Evolutionary conservation across 2,797 vertebrate species (phyloP), one percentile per base, ranked within the genome.

Genomic region (Anguilla pacifica): DNA sequence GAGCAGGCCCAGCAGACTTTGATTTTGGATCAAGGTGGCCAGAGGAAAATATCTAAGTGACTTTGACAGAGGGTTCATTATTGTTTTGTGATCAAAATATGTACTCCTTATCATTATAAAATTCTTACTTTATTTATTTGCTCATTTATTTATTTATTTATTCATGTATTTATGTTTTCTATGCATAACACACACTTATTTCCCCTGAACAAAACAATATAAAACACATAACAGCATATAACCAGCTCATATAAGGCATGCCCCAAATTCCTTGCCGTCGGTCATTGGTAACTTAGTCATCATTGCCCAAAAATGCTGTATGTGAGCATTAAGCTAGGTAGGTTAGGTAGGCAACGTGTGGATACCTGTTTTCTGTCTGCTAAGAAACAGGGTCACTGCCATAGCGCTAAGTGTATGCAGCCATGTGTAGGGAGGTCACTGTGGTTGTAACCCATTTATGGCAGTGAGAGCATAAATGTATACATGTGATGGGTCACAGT

Each of bases 61-160:
- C 43, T 46, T 46, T 46, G 43, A 46, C 3, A 46, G 43, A 46
- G 43, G 43, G 43, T 46, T 46, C 43, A 46, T 46, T 46, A 46
- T 46, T 49, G 25, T 83, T 22, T 84, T 13, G 43, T 46, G 43
- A 59, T 28, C 31, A 59, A 59, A 84, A 57, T 35, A 2, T 51
- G 49, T 83, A 83, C 82, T 49, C 55, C 82, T 83, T 83, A 49
- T 51, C 49, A n/a, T 53, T 59, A 13, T 84, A 17, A 74, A 31
- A 74, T 43, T 79, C 35, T 79, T 46, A 19, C 35, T 15, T 5
- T 79, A 19, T 77, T 77, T 22, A 64, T 64, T 19, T 64, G 19
- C 59, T 64, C 2, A 64, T 64, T 64, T 64, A 55, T 55, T 55
- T 55, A 15, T 43, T 43, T 43, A 43, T 43, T 43, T 4, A 43